Percentiles rank a stretch among this genome's conserved stretches.
phyloP scores from a whole-genome alignment of 1,140 invertebrate genomes.

The Lordiphosa clarofinis region DNA sequence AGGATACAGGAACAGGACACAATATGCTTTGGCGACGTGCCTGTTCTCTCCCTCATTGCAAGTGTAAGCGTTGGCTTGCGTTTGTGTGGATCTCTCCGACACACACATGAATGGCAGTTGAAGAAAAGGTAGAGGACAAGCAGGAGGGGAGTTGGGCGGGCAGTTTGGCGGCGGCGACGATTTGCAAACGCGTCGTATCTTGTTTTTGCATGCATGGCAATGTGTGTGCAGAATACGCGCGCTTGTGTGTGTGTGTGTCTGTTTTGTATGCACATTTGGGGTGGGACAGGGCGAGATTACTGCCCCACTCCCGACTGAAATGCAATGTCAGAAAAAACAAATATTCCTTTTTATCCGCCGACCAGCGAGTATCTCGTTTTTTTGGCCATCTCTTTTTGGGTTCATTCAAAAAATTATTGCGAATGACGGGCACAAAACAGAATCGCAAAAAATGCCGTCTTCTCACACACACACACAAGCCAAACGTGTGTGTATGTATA shows the following conservation, averaged over 20 bases:
- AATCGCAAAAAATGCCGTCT: conserved; percentile 68
- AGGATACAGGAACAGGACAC: conserved; percentile 28
- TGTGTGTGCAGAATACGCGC: conserved; percentile 46
- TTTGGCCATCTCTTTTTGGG: conserved; percentile 44
- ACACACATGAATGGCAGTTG: conserved; percentile 21
- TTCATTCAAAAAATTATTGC: conserved; percentile 72
- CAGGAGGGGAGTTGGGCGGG: conserved; percentile 15
- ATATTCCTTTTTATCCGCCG: conserved; percentile 9
- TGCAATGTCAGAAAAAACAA: conserved; percentile 23
- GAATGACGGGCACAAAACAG: conserved; percentile 70
- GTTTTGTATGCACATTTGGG: conserved; percentile 49
- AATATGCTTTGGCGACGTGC: conserved; percentile 13
- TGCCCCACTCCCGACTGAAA: conserved; percentile 8
- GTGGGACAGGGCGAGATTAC: conserved; percentile 31
- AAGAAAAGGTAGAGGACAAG: conserved; percentile 4
- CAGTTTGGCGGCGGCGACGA: conserved; percentile 27
- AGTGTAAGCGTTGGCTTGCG: conserved; percentile 7
- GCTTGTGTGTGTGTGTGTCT: conserved; percentile 13
- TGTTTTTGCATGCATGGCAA: conserved; percentile 56
- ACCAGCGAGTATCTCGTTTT: conserved; percentile 23
- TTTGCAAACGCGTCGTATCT: conserved; percentile 51
- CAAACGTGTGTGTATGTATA: neutral
- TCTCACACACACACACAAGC: conserved; percentile 26
- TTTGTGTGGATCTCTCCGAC: conserved; percentile 8
- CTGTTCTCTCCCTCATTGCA: conserved; percentile 13